These are phyloP conservation scores for Ammodytes dubius DNA, from an alignment of 2,113 vertebrate genomes.

Conservation along the genomic window DNA sequence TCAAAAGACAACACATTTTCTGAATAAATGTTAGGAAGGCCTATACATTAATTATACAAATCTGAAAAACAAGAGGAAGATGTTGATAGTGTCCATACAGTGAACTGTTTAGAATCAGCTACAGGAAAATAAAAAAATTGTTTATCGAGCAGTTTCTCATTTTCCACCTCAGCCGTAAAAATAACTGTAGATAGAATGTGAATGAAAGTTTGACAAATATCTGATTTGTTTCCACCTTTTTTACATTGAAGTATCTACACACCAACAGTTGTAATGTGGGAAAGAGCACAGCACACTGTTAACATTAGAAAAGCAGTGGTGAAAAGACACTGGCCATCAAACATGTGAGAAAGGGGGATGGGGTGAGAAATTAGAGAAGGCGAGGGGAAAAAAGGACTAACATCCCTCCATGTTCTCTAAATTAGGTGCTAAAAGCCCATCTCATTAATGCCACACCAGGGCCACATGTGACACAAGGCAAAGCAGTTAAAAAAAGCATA, in stretches of 20 bases:
- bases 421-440: conserved; percentile 77
- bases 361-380: conserved; percentile 25
- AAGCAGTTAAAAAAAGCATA: conserved; percentile 33
- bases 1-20: not conserved
- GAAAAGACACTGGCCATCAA: conserved; percentile 48
- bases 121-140: not conserved
- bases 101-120: not conserved
- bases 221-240: conserved; percentile 49
- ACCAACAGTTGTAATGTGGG: conserved; percentile 35
- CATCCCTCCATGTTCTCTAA: conserved; percentile 69
- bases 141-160: not conserved
- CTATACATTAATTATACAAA: not conserved
- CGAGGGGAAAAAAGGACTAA: conserved; percentile 66
- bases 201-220: conserved; percentile 39
- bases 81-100: not conserved
- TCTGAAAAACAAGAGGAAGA: not conserved
- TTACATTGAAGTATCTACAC: conserved; percentile 38
- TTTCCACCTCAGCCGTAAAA: not conserved
- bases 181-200: conserved; percentile 25
- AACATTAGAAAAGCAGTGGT: conserved; percentile 70
- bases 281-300: conserved; percentile 54
- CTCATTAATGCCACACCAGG: conserved; percentile 69
- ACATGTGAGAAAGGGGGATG: conserved; percentile 51
- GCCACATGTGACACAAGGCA: conserved; percentile 58
- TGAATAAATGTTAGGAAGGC: conserved; percentile 10